Evolutionary conservation across 2,797 vertebrate species (phyloP).

Genomic region (Syngnathus acus): DNA sequence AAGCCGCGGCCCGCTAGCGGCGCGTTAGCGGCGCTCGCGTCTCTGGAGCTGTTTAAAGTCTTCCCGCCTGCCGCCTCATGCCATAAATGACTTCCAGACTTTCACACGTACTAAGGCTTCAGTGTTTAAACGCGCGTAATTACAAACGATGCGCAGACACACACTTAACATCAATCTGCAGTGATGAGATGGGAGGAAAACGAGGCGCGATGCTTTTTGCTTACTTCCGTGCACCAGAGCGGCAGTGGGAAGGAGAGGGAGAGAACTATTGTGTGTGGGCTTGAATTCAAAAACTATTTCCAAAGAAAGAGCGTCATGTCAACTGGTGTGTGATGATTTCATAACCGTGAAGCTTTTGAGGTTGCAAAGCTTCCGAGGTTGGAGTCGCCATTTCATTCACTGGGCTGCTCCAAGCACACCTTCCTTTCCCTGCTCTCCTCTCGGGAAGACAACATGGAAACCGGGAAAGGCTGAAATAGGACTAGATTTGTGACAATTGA

Average conservation of each 20-base stretch:
- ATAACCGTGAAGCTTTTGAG: constrained; percentile 24
- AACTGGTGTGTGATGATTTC: constrained; percentile 33
- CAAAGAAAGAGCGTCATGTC: constrained; percentile 24
- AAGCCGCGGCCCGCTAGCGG: constrained; percentile 42
- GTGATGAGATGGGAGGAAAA: constrained; percentile 37
- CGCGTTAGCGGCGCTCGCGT: constrained; percentile 46
- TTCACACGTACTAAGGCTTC: constrained; percentile 68
- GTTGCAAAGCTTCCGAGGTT: constrained; percentile 16
- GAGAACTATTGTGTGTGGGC: constrained; percentile 30
- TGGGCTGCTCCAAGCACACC: constrained; percentile 17
- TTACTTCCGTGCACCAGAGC: constrained; percentile 26
- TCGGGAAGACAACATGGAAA: constrained; percentile 33
- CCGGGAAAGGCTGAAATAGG: constrained; percentile 16
- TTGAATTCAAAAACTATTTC: constrained; percentile 28
- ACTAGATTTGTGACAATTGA: constrained; percentile 4
- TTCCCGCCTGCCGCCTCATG: constrained; percentile 53
- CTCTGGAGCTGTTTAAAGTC: constrained; percentile 61
- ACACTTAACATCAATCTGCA: constrained; percentile 64
- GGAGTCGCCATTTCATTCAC: constrained; percentile 20
- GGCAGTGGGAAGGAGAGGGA: constrained; percentile 27
- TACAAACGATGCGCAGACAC: constrained; percentile 63
- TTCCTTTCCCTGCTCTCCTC: constrained; percentile 21
- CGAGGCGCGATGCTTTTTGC: constrained; percentile 19
- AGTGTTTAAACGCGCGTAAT: constrained; percentile 69
- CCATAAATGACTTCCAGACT: constrained; percentile 73